These are phyloP conservation scores for Acanthiza pusilla DNA, from an alignment of 2,797 vertebrate genomes.

Conservation along the genomic window DNA sequence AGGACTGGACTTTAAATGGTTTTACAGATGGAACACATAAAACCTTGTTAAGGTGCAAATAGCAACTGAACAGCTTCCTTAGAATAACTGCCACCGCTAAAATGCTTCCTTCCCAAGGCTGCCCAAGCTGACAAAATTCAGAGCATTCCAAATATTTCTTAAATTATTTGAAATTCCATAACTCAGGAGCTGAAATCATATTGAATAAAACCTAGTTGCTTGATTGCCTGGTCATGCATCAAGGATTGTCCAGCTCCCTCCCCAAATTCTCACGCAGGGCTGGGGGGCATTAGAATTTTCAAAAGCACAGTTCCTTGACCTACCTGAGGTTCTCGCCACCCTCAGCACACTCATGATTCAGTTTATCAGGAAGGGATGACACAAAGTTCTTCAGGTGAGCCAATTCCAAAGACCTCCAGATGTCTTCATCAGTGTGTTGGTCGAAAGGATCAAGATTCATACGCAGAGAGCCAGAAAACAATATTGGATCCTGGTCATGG, in stretches of 20 bases:
- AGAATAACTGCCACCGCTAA: neutral
- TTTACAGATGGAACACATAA: neutral
- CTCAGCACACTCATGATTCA: constrained; percentile 90
- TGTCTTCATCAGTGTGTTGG: constrained; percentile 86
- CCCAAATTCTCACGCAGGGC: rapidly evolving
- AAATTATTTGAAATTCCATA: neutral
- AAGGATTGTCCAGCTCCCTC: neutral
- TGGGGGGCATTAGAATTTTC: neutral
- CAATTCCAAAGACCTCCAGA: constrained; percentile 89
- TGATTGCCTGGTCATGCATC: neutral
- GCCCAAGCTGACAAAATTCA: neutral
- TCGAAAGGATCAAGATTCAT: constrained; percentile 97
- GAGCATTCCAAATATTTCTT: neutral
- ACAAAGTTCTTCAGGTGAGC: constrained; percentile 92
- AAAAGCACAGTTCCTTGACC: neutral
- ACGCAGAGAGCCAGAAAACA: constrained; percentile 93
- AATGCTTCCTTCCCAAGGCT: neutral
- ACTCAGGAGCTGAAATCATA: neutral
- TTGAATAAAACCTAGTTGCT: neutral
- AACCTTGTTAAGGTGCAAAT: neutral
- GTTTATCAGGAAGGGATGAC: constrained; percentile 83
- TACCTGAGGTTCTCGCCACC: constrained; percentile 97
- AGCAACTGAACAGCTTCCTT: neutral
- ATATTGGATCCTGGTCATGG: constrained; percentile 83
- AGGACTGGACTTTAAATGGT: neutral